phyloP scores from a whole-genome alignment of 2,113 vertebrate genomes.

The Nesoenas mayeri region DNA sequence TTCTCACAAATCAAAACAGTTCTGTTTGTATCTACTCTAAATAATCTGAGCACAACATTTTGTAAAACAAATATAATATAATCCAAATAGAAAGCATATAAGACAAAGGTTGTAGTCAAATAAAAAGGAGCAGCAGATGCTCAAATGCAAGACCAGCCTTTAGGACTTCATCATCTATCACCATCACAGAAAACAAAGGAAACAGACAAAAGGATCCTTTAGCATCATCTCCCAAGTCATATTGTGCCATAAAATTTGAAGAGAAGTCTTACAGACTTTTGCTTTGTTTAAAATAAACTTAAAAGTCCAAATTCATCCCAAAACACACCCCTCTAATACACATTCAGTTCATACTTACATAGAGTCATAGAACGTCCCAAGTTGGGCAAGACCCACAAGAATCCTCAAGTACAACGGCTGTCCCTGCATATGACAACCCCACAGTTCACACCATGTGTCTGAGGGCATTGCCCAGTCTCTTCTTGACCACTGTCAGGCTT shows the following conservation, averaged over 20 bases:
- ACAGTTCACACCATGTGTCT: no score
- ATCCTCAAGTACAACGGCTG: no score
- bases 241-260: neutral
- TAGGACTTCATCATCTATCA: neutral
- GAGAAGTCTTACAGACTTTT: neutral
- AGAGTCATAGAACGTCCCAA: no score
- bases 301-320: neutral
- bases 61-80: neutral
- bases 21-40: neutral
- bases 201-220: neutral
- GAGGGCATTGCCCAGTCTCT: no score
- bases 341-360: neutral
- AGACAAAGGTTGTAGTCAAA: neutral
- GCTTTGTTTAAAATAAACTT: neutral
- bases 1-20: neutral
- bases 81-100: neutral
- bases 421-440: no score
- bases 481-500: no score
- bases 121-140: neutral
- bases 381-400: no score
- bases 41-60: neutral
- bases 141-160: neutral
- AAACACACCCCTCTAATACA: neutral
- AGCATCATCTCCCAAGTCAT: neutral
- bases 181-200: neutral